Evolutionary conservation across 2,113 vertebrate species (phyloP).

Genomic region (Trachemys scripta): DNA sequence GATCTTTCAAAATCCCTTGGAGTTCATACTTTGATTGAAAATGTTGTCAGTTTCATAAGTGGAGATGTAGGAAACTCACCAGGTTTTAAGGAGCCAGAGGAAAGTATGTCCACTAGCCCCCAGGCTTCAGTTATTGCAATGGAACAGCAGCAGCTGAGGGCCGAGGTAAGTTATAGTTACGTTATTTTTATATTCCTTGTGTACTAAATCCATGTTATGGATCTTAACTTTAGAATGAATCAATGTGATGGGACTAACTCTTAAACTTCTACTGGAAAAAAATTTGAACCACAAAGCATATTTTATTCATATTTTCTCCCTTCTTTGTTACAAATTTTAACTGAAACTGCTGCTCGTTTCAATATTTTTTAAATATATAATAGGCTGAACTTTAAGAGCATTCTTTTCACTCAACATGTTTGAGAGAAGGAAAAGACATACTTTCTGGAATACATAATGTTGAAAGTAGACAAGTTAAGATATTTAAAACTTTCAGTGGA

Average conservation of each 20-base stretch:
- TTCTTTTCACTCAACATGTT: not conserved
- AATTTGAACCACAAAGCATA: not conserved
- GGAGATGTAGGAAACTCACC: conserved; percentile 92
- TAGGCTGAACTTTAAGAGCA: not conserved
- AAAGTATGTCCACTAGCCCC: conserved; percentile 94
- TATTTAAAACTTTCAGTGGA: not conserved
- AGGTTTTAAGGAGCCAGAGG: conserved; percentile 95
- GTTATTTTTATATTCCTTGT: not conserved
- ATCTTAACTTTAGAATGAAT: not conserved
- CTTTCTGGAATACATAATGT: not conserved
- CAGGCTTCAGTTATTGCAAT: conserved; percentile 93
- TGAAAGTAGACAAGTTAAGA: not conserved
- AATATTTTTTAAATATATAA: not conserved
- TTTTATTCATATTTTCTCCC: not conserved
- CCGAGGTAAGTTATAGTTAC: conserved; percentile 84
- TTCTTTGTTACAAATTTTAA: not conserved
- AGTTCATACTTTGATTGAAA: conserved; percentile 93
- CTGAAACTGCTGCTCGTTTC: not conserved
- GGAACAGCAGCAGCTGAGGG: conserved; percentile 95
- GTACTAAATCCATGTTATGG: not conserved
- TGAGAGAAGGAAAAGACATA: not conserved
- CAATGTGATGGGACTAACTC: not conserved
- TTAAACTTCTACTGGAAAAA: not conserved
- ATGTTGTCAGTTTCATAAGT: conserved; percentile 94
- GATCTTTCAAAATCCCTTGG: conserved; percentile 90